Evolutionary conservation across 2,797 vertebrate species (phyloP).

Genomic region (Sebastes cheni): DNA sequence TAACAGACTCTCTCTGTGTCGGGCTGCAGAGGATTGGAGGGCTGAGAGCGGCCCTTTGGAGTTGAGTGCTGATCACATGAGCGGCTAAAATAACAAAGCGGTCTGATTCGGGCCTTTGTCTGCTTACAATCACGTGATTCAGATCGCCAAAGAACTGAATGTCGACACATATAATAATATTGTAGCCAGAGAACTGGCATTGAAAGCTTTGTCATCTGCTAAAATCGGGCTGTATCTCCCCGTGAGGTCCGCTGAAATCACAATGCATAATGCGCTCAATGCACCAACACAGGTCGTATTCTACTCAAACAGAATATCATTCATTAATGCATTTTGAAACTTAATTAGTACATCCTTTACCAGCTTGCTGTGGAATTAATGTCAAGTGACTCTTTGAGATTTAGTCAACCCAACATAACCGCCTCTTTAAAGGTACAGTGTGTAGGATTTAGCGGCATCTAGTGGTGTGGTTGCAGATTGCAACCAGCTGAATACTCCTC

Average conservation of each 20-base stretch:
- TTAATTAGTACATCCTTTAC: no score
- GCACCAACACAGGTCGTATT: not conserved
- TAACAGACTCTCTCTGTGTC: constrained; percentile 77
- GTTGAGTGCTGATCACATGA: constrained; percentile 74
- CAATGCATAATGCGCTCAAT: not conserved
- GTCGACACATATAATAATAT: constrained; percentile 18
- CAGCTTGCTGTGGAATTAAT: constrained; percentile 3
- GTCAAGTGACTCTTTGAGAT: not conserved
- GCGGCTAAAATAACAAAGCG: constrained; percentile 69
- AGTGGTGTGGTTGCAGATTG: no score
- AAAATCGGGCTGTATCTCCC: not conserved
- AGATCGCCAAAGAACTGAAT: constrained; percentile 31
- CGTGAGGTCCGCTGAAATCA: constrained; percentile 13
- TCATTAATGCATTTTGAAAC: not conserved
- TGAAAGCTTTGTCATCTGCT: constrained; percentile 45
- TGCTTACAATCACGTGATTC: constrained; percentile 49
- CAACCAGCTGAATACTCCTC: no score
- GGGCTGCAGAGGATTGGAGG: constrained; percentile 17
- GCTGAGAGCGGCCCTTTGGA: constrained; percentile 56
- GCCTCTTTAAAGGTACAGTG: no score
- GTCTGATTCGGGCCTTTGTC: constrained; percentile 59
- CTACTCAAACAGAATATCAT: not conserved
- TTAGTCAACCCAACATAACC: not conserved
- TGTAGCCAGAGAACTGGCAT: not conserved
- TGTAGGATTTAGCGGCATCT: no score